Conservation (phyloP, 2,888 invertebrate species). For the Merodon equestris region DNA sequence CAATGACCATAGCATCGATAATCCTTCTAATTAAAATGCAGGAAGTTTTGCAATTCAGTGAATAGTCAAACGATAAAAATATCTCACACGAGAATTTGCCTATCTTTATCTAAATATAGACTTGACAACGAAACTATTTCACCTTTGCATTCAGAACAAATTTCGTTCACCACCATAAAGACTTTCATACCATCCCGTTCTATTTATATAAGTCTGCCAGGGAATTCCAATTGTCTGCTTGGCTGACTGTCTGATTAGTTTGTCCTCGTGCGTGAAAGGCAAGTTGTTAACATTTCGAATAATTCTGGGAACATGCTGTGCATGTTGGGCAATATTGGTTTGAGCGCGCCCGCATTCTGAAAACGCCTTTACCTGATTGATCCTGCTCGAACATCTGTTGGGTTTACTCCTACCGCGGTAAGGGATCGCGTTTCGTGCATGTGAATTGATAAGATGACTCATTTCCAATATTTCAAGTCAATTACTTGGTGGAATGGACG, state of each 20-base stretch:
- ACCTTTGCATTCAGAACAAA: slow-evolving; percentile 61
- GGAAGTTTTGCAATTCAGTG: slow-evolving; percentile 32
- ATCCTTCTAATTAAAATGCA: slow-evolving; percentile 16
- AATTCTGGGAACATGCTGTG: too few species aligned
- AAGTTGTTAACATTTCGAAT: neutral
- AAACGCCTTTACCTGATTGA: neutral
- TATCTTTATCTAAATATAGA: slow-evolving; percentile 24
- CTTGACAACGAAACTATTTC: slow-evolving; percentile 49
- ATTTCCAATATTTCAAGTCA: slow-evolving; percentile 1
- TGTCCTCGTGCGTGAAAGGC: slow-evolving; percentile 2
- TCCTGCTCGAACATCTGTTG: neutral
- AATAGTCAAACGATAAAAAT: slow-evolving; percentile 10
- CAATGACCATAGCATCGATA: too few species aligned
- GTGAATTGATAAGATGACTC: slow-evolving; percentile 37
- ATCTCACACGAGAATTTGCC: slow-evolving; percentile 1
- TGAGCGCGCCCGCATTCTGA: neutral
- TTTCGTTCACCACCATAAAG: slow-evolving; percentile 22
- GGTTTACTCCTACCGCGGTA: neutral
- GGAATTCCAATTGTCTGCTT: slow-evolving; percentile 36
- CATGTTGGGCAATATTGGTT: too few species aligned
- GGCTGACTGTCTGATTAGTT: slow-evolving; percentile 18
- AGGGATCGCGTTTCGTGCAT: slow-evolving; percentile 28
- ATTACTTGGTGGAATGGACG: slow-evolving; percentile 4
- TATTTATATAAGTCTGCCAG: slow-evolving; percentile 48
- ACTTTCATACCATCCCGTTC: slow-evolving; percentile 5